Evolutionary conservation across 2,888 invertebrate genomes (phyloP), one percentile per base, ranked within the genome.

Genomic region (Caenorhabditis panamensis): DNA sequence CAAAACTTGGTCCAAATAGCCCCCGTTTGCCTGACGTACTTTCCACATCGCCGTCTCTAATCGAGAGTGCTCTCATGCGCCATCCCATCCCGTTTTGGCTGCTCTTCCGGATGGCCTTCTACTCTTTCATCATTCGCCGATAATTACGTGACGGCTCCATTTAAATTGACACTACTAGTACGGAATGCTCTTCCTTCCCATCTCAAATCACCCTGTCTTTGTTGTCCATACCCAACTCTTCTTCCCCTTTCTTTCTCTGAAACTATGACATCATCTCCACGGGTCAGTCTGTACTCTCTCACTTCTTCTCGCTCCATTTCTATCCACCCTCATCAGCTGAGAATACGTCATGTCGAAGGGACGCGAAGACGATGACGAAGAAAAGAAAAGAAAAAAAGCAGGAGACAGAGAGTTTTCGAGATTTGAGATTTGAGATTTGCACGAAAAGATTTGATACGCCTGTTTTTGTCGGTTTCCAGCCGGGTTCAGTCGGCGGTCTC

Each of bases 121-220:
- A 24, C 26, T 24, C 53, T 53, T 53, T 24, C 26, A 26, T 53
- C 26, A 13, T 20, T 53, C 53, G 26, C 1, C 31, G 53, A 37
- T 59, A 59, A 59, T 59, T 37, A 37, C 31, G 26, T 26, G 2
- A 11, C 31, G 26, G 31, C 16, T n/a, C 16, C 2, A 6, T 16
- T 37, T 36, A 37, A 36, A 59, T 59, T 20, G 59, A 49, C 20
- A 49, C 24, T 24, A 51, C 51, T 49, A 31, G n/a, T n/a, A 6
- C 31, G 31, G 31, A 31, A n/a, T n/a, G n/a, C n/a, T 9, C 13
- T 28, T 5, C 24, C n/a, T 26, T 54, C n/a, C n/a, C 54, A 64
- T 51, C 20, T 31, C 18, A 61, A 61, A 69, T 68, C 69, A 61
- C 69, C 53, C 69, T 47, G 56, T 67, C 69, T 47, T 67, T 67